Conservation (phyloP, 2,113 vertebrate species). For the Heterochromis multidens region DNA sequence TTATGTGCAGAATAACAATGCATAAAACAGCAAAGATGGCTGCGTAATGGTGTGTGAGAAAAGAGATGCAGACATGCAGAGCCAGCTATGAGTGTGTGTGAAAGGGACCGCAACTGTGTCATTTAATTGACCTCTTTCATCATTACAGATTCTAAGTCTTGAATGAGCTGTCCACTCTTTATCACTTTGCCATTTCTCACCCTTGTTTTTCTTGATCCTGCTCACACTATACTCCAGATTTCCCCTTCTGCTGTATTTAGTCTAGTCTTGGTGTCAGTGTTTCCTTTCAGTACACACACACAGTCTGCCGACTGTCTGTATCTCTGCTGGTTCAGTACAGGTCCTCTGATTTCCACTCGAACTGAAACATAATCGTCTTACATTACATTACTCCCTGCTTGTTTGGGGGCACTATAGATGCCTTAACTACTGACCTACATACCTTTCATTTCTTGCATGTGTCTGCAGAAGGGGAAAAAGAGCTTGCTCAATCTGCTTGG, state of each 20-base stretch:
- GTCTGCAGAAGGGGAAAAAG: not conserved
- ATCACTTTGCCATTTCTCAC: slow-evolving; percentile 5
- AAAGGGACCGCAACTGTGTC: not conserved
- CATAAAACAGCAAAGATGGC: slow-evolving; percentile 25
- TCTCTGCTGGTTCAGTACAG: not conserved
- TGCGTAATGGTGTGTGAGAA: slow-evolving; percentile 24
- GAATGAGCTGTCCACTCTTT: slow-evolving; percentile 20
- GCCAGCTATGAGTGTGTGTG: not conserved
- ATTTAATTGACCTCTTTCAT: slow-evolving; percentile 6
- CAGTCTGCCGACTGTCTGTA: not conserved
- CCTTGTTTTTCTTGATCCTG: not conserved
- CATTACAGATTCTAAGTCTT: not conserved
- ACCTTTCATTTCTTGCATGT: slow-evolving; percentile 19
- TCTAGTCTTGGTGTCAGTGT: not conserved
- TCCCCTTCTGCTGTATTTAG: not conserved
- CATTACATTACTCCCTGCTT: not conserved
- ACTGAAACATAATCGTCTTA: not conserved
- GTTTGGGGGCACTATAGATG: not conserved
- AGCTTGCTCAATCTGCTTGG: not conserved
- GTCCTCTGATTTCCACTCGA: slow-evolving; percentile 8
- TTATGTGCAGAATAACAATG: slow-evolving; percentile 26
- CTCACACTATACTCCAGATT: not conserved
- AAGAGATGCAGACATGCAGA: not conserved
- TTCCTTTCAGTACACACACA: slow-evolving; percentile 1
- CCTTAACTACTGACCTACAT: slow-evolving; percentile 30